These are phyloP conservation scores for Lepidocyrtinus sp. DNA, from an alignment of 2,888 invertebrate genomes.

Conservation along the genomic window DNA sequence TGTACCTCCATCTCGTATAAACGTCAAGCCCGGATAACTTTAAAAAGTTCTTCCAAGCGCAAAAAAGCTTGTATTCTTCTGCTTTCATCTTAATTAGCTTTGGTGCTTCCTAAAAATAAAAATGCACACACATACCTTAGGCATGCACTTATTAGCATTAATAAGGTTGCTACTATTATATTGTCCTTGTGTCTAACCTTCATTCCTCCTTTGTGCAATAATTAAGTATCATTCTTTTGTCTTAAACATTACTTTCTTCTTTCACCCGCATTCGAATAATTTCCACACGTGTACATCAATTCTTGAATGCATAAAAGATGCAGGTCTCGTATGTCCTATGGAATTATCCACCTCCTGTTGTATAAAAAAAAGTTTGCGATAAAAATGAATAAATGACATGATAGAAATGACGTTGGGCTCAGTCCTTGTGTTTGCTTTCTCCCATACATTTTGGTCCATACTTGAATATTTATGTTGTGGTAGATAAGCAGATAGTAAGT, in stretches of 20 bases:
- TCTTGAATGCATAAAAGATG: not conserved
- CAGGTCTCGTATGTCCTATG: not conserved
- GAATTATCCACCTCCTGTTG: not conserved
- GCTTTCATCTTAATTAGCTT: too few species aligned
- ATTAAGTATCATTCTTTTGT: not conserved
- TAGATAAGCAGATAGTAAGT: not conserved
- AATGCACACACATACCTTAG: too few species aligned
- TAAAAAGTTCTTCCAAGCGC: too few species aligned
- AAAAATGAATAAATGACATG: not conserved
- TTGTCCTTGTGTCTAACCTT: too few species aligned
- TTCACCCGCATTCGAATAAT: not conserved
- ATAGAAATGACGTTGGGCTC: not conserved
- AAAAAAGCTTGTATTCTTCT: too few species aligned
- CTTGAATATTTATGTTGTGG: not conserved
- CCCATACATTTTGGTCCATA: too few species aligned
- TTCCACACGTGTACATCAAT: not conserved
- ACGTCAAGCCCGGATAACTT: too few species aligned
- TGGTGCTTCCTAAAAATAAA: too few species aligned
- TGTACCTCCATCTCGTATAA: too few species aligned
- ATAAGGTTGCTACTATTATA: too few species aligned
- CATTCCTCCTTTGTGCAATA: not conserved
- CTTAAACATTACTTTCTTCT: not conserved
- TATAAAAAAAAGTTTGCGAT: not conserved
- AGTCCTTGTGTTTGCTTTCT: not conserved
- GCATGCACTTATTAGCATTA: too few species aligned